Conservation (phyloP, 2,797 vertebrate genomes). For the Megalops cyprinoides region DNA sequence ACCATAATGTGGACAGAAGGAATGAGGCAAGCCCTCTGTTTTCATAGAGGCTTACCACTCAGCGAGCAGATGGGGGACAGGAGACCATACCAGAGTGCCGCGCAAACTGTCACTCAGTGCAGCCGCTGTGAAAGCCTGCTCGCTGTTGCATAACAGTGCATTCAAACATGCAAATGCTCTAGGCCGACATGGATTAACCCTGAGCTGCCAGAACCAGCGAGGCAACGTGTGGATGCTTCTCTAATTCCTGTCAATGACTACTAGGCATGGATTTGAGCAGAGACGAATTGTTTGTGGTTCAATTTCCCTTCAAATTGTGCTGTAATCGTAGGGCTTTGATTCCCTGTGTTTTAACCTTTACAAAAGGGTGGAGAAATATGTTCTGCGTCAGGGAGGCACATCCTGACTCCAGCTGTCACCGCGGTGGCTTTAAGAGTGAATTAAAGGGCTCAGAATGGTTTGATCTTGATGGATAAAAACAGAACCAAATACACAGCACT, state of each 20-base stretch:
- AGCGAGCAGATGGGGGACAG: not conserved
- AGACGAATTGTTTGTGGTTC: not conserved
- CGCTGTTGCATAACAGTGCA: slow-evolving; percentile 30
- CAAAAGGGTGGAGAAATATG: not conserved
- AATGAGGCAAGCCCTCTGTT: not conserved
- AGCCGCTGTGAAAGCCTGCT: slow-evolving; percentile 9
- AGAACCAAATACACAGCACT: not conserved
- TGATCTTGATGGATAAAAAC: not conserved
- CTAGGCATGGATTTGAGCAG: not conserved
- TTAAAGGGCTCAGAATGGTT: not conserved
- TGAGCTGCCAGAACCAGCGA: not conserved
- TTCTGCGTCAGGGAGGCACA: not conserved
- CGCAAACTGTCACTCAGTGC: not conserved
- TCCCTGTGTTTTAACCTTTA: not conserved
- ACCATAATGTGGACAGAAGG: not conserved
- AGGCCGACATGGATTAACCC: slow-evolving; percentile 30
- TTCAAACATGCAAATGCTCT: slow-evolving; percentile 18
- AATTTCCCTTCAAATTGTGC: not conserved
- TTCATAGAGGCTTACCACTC: not conserved
- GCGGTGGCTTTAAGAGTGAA: not conserved
- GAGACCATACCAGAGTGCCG: not conserved
- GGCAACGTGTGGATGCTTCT: not conserved
- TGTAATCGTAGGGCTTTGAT: not conserved
- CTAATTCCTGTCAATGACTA: not conserved
- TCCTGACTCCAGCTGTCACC: not conserved